Percentiles rank a stretch among this genome's conserved stretches.
Evolutionary conservation across 2,888 invertebrate species (phyloP).

Genomic region (Melipona bicolor): DNA sequence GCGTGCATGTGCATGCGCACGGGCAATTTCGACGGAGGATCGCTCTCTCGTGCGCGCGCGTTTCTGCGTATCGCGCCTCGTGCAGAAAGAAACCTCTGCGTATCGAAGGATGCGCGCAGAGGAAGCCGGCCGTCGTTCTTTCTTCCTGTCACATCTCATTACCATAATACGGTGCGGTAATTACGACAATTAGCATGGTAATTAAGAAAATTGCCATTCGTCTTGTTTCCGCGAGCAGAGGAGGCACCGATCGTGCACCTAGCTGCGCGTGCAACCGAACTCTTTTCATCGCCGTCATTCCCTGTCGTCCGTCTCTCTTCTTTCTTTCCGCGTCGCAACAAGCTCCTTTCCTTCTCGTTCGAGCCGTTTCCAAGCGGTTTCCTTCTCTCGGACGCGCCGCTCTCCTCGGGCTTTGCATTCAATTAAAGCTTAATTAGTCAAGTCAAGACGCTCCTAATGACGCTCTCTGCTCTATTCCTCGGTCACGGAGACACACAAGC

Average conservation of each 20-base stretch:
- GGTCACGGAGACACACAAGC: conserved; percentile 43
- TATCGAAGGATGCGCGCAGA: conserved; percentile 11
- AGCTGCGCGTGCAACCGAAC: conserved; percentile 24
- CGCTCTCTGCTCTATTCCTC: conserved; percentile 45
- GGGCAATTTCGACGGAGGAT: conserved; percentile 34
- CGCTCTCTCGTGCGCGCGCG: not conserved
- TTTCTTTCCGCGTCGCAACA: not conserved
- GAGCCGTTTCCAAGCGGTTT: not conserved
- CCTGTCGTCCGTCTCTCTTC: not conserved
- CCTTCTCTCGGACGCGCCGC: conserved; percentile 30
- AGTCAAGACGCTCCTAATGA: conserved; percentile 65
- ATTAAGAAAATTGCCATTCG: conserved; percentile 79
- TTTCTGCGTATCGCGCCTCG: not conserved
- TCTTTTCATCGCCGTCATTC: conserved; percentile 14
- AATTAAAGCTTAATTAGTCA: conserved; percentile 75
- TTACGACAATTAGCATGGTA: conserved; percentile 80
- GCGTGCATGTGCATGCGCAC: conserved; percentile 41
- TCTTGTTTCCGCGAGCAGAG: conserved; percentile 53
- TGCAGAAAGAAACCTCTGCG: not conserved
- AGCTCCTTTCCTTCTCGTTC: not conserved
- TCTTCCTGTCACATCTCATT: conserved; percentile 81
- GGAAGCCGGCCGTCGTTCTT: conserved; percentile 24
- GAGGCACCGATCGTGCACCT: conserved; percentile 1
- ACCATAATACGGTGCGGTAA: conserved; percentile 77
- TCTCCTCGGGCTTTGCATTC: conserved; percentile 69